These are phyloP conservation scores for Labeo catla DNA, from an alignment of 2,113 vertebrate species.

Conservation along the genomic window DNA sequence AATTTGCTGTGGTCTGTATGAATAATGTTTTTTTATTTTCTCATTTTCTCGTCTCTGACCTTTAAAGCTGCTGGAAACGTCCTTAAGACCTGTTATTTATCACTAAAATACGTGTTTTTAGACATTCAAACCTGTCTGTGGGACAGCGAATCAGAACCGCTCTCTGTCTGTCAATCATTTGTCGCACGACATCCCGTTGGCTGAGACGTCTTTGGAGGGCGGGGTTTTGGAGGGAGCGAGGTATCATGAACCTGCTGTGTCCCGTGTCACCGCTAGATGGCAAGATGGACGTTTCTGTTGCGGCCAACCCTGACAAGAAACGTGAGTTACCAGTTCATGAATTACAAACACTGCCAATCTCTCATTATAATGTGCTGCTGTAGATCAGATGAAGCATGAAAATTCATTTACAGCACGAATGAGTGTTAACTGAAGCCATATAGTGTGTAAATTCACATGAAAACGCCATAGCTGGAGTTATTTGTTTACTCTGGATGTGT, in stretches of 20 bases:
- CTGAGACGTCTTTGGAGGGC: background rate
- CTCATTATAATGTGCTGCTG: background rate
- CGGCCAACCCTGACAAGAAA: background rate
- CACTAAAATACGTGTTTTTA: background rate
- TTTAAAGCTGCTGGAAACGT: background rate
- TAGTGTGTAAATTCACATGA: background rate
- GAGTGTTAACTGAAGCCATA: background rate
- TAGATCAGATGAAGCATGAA: background rate
- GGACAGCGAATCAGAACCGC: background rate
- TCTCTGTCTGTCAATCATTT: background rate
- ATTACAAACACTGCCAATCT: background rate
- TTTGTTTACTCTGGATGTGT: background rate
- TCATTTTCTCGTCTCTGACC: background rate
- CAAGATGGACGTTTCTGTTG: conserved; percentile 7
- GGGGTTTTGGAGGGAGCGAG: background rate
- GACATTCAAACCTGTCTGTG: background rate
- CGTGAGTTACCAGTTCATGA: background rate
- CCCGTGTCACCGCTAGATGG: conserved; percentile 45
- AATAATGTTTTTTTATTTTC: background rate
- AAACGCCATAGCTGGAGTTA: background rate
- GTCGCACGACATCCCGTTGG: background rate
- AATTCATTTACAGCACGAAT: background rate
- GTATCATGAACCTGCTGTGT: background rate
- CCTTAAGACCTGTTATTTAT: background rate
- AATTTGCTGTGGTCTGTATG: background rate